phyloP scores from a whole-genome alignment of 2,797 vertebrate genomes.

The Buceros bicornis region DNA sequence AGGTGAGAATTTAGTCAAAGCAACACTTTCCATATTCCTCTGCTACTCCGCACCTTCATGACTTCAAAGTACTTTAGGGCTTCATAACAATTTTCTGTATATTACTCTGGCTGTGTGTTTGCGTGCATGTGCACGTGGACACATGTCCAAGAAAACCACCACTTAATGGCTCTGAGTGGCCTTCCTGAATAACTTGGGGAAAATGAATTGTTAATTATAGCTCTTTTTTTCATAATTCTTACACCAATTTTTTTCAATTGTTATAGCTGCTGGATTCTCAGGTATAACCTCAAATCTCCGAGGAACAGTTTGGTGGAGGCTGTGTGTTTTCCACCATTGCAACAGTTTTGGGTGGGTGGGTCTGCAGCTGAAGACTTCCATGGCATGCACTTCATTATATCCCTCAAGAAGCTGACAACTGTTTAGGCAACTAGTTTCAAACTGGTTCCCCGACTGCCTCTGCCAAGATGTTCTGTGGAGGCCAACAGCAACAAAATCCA shows the following conservation, averaged over 20 bases:
- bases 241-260: no score
- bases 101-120: background rate
- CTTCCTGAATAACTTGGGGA: background rate
- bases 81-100: background rate
- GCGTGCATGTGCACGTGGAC: rapidly evolving
- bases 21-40: background rate
- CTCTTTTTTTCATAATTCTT: background rate
- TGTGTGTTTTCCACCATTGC: background rate
- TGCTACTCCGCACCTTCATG: background rate
- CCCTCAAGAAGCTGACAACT: background rate
- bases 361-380: background rate
- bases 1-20: background rate
- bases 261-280: background rate
- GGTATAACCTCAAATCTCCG: background rate
- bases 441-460: background rate
- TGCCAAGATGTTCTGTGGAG: background rate
- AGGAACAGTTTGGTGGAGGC: background rate
- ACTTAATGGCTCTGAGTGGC: background rate
- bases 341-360: background rate
- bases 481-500: background rate
- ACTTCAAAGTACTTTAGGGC: background rate
- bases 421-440: background rate
- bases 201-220: background rate
- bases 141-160: rapidly evolving
- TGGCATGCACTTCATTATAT: background rate